Percentiles rank a stretch among this genome's conserved stretches.
These are phyloP conservation scores for Hypsopygia costalis DNA, from an alignment of 2,888 invertebrate species.

Conservation along the genomic window DNA sequence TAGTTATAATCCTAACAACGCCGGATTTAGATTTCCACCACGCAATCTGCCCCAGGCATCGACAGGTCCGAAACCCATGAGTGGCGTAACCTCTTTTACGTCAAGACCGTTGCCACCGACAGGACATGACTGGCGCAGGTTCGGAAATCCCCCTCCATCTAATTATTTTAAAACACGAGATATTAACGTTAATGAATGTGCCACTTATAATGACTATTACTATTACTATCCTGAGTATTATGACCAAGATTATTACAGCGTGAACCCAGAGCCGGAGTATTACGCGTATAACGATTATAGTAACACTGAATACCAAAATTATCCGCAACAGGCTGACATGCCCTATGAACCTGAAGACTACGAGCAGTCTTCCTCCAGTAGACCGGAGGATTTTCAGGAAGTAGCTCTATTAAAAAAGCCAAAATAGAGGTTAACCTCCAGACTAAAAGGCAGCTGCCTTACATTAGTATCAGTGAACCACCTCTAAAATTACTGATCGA, in stretches of 20 bases:
- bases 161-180: constrained; percentile 7
- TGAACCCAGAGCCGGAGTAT: no score
- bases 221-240: neutral
- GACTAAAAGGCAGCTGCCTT: neutral
- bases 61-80: constrained; percentile 11
- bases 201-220: no score
- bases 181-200: constrained; percentile 4
- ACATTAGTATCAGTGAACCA: constrained; percentile 5
- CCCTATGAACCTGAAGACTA: no score
- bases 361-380: neutral
- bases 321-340: no score
- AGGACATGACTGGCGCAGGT: constrained; percentile 9
- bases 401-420: neutral
- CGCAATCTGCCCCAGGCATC: no score
- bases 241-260: neutral
- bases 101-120: constrained; percentile 3
- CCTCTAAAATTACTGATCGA: constrained; percentile 25
- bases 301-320: no score
- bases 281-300: no score
- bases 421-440: constrained; percentile 4
- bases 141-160: constrained; percentile 5
- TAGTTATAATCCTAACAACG: constrained; percentile 11
- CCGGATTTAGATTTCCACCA: constrained; percentile 3
- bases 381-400: constrained; percentile 2
- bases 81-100: constrained; percentile 9